Conservation (phyloP, 2,113 vertebrate species). For the Triplophysa rosa region DNA sequence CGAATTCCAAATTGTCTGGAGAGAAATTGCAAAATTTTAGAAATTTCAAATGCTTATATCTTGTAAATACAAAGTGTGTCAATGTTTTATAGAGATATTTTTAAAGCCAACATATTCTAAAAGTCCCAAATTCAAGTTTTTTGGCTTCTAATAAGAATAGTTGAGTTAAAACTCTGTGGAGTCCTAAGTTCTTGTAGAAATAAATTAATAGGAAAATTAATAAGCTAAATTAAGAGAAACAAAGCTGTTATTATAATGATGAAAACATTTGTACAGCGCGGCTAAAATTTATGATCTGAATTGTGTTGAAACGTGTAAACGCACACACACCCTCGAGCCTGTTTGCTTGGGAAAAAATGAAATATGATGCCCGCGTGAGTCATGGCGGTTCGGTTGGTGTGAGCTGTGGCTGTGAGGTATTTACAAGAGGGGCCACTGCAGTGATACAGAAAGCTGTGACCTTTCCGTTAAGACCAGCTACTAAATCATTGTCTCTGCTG, state of each 20-base stretch:
- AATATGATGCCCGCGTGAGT: slow-evolving; percentile 27
- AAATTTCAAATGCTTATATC: too few relatives aligned
- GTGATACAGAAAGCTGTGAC: slow-evolving; percentile 66
- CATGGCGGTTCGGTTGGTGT: slow-evolving; percentile 13
- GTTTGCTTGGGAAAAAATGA: slow-evolving; percentile 48
- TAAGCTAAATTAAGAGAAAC: too few relatives aligned
- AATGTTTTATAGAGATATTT: too few relatives aligned
- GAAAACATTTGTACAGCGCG: neutral
- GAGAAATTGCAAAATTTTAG: too few relatives aligned
- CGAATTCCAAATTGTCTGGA: too few relatives aligned
- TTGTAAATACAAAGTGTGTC: too few relatives aligned
- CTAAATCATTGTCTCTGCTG: slow-evolving; percentile 66
- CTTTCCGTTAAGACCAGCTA: slow-evolving; percentile 61
- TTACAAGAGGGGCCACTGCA: slow-evolving; percentile 56
- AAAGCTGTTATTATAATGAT: neutral
- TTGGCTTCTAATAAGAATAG: too few relatives aligned
- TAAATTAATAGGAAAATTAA: too few relatives aligned
- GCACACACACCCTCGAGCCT: neutral
- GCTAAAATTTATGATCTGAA: neutral
- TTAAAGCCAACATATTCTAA: too few relatives aligned
- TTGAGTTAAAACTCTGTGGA: too few relatives aligned
- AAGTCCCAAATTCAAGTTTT: too few relatives aligned
- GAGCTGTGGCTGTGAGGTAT: slow-evolving; percentile 41
- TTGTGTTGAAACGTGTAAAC: neutral
- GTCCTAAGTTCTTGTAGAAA: too few relatives aligned